Percentiles rank a stretch among this genome's conserved stretches.
Evolutionary conservation across 2,797 vertebrate genomes (phyloP).

Genomic region (Darevskia nairensis): DNA sequence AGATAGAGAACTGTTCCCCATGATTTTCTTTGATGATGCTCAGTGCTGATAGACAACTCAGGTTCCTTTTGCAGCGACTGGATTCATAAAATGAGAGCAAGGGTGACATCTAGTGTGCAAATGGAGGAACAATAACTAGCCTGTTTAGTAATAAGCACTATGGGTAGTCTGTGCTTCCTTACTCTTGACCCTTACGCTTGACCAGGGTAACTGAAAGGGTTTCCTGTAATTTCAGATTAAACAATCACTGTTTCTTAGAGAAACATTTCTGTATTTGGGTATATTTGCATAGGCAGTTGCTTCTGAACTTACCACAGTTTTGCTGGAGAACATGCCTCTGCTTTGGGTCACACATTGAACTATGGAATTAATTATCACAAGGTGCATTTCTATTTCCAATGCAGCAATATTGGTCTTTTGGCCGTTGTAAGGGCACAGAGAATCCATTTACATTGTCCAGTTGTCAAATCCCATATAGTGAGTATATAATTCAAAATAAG

Average conservation of each 20-base stretch:
- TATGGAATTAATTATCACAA: too few species aligned
- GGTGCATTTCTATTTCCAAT: too few species aligned
- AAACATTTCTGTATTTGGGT: not conserved
- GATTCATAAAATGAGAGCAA: not conserved
- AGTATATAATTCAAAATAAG: too few species aligned
- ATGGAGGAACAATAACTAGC: not conserved
- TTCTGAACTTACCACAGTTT: not conserved
- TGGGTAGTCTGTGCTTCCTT: too few species aligned
- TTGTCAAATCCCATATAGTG: too few species aligned
- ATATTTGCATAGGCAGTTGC: not conserved
- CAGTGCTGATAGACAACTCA: not conserved
- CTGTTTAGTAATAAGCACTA: not conserved
- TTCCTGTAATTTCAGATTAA: not conserved
- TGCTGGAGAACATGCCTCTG: not conserved
- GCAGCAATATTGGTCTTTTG: too few species aligned
- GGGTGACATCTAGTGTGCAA: constrained; percentile 10
- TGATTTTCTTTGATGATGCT: not conserved
- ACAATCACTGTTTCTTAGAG: not conserved
- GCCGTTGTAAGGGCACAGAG: too few species aligned
- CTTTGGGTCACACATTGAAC: not conserved
- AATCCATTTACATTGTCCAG: too few species aligned
- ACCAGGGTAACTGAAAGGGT: not conserved
- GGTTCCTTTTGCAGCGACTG: too few species aligned
- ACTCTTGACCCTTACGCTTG: too few species aligned
- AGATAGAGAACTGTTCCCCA: not conserved